Percentiles rank a stretch among this genome's conserved stretches.
These are phyloP conservation scores for Callosobruchus maculatus DNA, from an alignment of 2,888 invertebrate genomes.

Conservation along the genomic window DNA sequence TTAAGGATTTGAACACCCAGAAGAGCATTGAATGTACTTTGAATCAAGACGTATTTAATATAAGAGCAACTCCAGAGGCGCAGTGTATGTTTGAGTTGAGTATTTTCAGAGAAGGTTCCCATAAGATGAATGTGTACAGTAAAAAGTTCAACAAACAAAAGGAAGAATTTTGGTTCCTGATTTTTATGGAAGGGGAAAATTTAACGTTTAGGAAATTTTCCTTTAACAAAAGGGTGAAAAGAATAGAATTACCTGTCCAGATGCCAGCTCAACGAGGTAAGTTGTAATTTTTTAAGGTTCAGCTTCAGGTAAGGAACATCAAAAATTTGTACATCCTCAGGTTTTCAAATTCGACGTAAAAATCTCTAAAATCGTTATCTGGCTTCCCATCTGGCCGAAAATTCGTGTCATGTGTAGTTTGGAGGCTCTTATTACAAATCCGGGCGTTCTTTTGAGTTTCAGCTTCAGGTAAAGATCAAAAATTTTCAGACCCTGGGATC, in stretches of 20 bases:
- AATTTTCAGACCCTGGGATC: too few relatives aligned
- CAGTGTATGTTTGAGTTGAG: constrained; percentile 37
- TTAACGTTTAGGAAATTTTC: constrained; percentile 83
- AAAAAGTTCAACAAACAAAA: constrained; percentile 89
- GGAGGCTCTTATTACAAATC: too few relatives aligned
- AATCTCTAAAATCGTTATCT: too few relatives aligned
- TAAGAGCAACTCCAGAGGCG: constrained; percentile 9
- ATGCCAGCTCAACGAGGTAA: constrained; percentile 57
- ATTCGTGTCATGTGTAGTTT: too few relatives aligned
- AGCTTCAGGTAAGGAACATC: too few relatives aligned
- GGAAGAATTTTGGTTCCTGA: constrained; percentile 93
- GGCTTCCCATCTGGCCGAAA: too few relatives aligned
- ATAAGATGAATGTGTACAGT: constrained; percentile 61
- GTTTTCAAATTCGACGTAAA: too few relatives aligned
- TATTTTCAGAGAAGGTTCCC: constrained; percentile 34
- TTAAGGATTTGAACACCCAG: constrained; percentile 22
- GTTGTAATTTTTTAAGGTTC: constrained; percentile 14
- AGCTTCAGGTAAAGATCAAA: too few relatives aligned
- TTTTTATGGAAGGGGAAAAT: constrained; percentile 67
- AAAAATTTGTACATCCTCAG: too few relatives aligned
- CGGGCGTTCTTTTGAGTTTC: too few relatives aligned
- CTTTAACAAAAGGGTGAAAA: constrained; percentile 45
- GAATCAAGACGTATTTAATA: constrained; percentile 9
- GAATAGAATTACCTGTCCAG: constrained; percentile 56
- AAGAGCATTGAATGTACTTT: constrained; percentile 9